Conservation (phyloP, 23 tunicate species). For the Halocynthia aurantium region DNA sequence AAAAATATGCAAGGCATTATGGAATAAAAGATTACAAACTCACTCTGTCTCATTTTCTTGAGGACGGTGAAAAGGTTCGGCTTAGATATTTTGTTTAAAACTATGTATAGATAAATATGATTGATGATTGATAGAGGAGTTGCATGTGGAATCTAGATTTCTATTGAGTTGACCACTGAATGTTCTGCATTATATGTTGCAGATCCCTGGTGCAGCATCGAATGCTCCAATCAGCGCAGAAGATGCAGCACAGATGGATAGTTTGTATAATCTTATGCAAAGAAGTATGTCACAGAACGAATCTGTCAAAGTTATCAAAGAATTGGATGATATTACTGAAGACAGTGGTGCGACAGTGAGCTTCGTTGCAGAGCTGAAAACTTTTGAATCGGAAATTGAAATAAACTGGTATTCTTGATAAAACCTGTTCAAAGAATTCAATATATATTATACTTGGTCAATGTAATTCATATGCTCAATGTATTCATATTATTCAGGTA, state of each 20-base stretch:
- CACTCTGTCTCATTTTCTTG: conserved; percentile 30
- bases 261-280: conserved; percentile 50
- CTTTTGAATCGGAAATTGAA: conserved; percentile 71
- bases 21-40: conserved; percentile 81
- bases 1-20: conserved; percentile 83
- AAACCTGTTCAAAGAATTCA: background rate
- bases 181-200: background rate
- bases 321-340: conserved; percentile 58
- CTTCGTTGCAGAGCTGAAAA: conserved; percentile 59
- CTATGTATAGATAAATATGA: background rate
- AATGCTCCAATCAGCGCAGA: background rate
- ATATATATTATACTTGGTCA: background rate
- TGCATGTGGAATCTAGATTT: too few species aligned
- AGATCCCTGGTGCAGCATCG: background rate
- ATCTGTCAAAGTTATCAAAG: conserved; percentile 60
- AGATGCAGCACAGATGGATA: conserved; percentile 51
- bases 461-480: background rate
- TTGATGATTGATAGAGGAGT: too few species aligned
- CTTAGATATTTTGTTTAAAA: background rate
- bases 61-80: background rate
- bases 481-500: conserved; percentile 34
- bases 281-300: conserved; percentile 47
- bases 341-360: conserved; percentile 38
- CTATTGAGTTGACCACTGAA: too few species aligned
- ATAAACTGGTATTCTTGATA: conserved; percentile 59